phyloP scores from a whole-genome alignment of 1,140 invertebrate species.

The Acyrthosiphon pisum region DNA sequence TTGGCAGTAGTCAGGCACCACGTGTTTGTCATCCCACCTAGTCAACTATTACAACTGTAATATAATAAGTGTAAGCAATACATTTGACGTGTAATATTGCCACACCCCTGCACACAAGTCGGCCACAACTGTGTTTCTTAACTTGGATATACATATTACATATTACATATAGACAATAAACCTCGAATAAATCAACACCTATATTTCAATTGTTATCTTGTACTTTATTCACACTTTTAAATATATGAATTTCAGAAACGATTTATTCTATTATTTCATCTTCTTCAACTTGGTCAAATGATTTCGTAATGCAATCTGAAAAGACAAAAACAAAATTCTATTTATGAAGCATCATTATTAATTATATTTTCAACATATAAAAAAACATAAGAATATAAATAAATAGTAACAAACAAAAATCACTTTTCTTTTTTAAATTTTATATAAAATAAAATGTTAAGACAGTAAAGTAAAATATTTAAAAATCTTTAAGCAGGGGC shows the following conservation, averaged over 20 bases:
- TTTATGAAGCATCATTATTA: not conserved
- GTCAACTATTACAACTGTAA: too few relatives aligned
- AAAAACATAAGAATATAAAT: not conserved
- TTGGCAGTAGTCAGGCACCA: too few relatives aligned
- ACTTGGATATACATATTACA: too few relatives aligned
- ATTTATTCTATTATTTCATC: not conserved
- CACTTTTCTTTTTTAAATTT: too few relatives aligned
- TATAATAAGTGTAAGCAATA: too few relatives aligned
- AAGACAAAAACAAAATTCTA: not conserved
- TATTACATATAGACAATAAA: not conserved
- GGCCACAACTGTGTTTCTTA: too few relatives aligned
- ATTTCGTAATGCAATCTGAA: not conserved
- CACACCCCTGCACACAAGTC: too few relatives aligned
- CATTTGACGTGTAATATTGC: too few relatives aligned
- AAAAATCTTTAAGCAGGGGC: not conserved
- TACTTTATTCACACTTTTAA: slow-evolving; percentile 4
- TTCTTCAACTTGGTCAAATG: slow-evolving; percentile 6
- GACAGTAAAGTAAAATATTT: not conserved
- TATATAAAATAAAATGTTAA: not conserved
- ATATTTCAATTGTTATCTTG: not conserved
- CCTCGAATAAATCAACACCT: not conserved
- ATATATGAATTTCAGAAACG: not conserved
- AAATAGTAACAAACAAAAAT: not conserved
- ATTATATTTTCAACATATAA: not conserved
- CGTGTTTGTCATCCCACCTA: too few relatives aligned